Evolutionary conservation across 2,113 vertebrate genomes (phyloP).

Genomic region (Lonchura striata): DNA sequence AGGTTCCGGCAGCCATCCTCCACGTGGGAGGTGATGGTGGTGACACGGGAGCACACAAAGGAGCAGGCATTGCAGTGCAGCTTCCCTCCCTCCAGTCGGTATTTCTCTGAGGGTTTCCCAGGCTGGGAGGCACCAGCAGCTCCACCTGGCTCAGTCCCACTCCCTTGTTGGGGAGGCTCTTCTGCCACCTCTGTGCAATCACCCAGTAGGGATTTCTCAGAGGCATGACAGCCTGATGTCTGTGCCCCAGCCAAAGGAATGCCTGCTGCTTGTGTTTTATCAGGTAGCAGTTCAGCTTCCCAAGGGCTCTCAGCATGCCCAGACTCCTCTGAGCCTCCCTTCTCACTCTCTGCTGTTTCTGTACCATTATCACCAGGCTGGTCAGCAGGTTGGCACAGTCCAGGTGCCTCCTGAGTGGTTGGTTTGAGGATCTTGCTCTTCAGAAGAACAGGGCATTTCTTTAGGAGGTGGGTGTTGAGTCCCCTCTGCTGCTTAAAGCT

Average conservation of each 20-base stretch:
- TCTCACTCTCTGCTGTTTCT: background rate
- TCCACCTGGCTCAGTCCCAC: background rate
- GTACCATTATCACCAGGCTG: background rate
- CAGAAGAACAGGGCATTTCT: conserved; percentile 79
- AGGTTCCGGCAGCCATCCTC: conserved; percentile 70
- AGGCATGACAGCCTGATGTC: background rate
- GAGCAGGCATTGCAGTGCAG: conserved; percentile 81
- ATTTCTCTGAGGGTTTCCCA: conserved; percentile 45
- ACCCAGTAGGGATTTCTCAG: background rate
- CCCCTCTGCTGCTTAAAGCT: conserved; percentile 89
- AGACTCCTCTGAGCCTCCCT: background rate
- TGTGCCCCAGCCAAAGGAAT: background rate
- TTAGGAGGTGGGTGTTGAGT: conserved; percentile 83
- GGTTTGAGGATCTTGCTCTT: conserved; percentile 62
- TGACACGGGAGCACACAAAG: conserved; percentile 81
- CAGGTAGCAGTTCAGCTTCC: background rate
- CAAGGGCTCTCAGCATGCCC: background rate
- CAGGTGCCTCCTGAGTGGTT: background rate
- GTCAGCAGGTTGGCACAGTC: background rate
- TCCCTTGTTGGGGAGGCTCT: background rate
- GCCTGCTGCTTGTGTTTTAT: background rate
- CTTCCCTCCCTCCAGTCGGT: conserved; percentile 74
- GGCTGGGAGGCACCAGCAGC: background rate
- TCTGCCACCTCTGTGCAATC: background rate
- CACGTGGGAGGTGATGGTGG: conserved; percentile 81